Conservation (phyloP, 2,888 invertebrate genomes). For the Ormyrus rosae region DNA sequence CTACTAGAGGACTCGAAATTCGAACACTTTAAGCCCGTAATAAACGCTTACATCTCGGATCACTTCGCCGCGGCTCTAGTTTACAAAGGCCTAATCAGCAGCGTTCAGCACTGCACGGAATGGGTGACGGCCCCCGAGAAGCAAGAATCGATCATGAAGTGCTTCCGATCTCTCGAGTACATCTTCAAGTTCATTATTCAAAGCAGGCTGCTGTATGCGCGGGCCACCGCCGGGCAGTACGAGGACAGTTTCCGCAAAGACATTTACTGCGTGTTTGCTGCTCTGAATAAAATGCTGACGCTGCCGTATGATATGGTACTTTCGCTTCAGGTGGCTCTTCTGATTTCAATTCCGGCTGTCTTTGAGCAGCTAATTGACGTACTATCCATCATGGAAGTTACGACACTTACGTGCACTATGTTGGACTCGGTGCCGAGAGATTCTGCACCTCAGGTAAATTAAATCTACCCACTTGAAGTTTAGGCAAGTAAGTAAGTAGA, state of each 20-base stretch:
- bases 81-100: constrained; percentile 92
- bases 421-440: constrained; percentile 86
- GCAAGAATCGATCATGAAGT: constrained; percentile 93
- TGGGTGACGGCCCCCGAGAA: constrained; percentile 91
- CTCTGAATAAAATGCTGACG: constrained; percentile 86
- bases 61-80: constrained; percentile 97
- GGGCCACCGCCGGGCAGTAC: constrained; percentile 92
- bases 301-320: constrained; percentile 85
- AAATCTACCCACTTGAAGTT: no score
- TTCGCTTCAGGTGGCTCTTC: constrained; percentile 88
- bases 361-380: constrained; percentile 88
- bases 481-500: no score
- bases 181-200: constrained; percentile 95
- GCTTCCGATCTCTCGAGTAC: constrained; percentile 92
- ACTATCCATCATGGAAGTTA: constrained; percentile 85
- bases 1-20: constrained; percentile 93
- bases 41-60: constrained; percentile 95
- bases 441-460: constrained; percentile 77
- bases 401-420: constrained; percentile 88
- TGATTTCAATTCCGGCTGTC: constrained; percentile 89
- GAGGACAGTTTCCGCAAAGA: constrained; percentile 92
- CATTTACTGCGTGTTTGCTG: constrained; percentile 87
- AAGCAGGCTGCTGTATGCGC: constrained; percentile 88
- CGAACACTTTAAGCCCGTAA: constrained; percentile 94
- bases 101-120: constrained; percentile 93